phyloP scores from a whole-genome alignment of 2,888 invertebrate genomes.

The Hyposoter didymator region DNA sequence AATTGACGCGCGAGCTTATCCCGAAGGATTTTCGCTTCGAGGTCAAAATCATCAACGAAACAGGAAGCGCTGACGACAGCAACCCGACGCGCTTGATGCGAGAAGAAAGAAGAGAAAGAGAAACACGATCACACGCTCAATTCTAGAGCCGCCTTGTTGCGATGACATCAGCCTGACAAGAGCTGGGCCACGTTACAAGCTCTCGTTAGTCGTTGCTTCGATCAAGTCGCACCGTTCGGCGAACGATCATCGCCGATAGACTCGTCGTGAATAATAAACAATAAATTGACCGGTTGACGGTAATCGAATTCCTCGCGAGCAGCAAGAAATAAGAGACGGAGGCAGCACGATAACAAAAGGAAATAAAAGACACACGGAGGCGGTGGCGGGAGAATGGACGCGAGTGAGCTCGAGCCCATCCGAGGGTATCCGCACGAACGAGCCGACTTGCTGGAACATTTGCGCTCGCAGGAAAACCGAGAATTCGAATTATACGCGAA shows the following conservation, averaged over 20 bases:
- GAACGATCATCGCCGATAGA: neutral
- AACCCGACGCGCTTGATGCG: neutral
- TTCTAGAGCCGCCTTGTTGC: neutral
- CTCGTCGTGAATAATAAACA: neutral
- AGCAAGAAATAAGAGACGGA: neutral
- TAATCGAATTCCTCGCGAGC: neutral
- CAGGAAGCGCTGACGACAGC: neutral
- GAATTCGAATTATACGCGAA: constrained; percentile 73
- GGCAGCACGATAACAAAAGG: neutral
- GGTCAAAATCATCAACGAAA: neutral
- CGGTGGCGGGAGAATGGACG: constrained; percentile 59
- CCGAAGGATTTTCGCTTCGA: neutral
- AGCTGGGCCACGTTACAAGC: neutral
- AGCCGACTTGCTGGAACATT: constrained; percentile 63
- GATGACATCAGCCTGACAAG: constrained; percentile 7
- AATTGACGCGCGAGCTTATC: neutral
- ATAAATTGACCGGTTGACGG: neutral
- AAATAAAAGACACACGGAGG: neutral
- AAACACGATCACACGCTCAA: neutral
- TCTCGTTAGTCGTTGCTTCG: neutral
- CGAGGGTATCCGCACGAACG: neutral
- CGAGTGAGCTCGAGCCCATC: constrained; percentile 56
- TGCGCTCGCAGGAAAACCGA: constrained; percentile 66
- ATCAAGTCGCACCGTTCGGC: neutral
- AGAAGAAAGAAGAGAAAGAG: neutral